A percentile compares a stretch with the other conserved stretches of the same genome.
These are phyloP conservation scores for Psylliodes chrysocephalus DNA, from an alignment of 2,888 invertebrate genomes.

Conservation along the genomic window DNA sequence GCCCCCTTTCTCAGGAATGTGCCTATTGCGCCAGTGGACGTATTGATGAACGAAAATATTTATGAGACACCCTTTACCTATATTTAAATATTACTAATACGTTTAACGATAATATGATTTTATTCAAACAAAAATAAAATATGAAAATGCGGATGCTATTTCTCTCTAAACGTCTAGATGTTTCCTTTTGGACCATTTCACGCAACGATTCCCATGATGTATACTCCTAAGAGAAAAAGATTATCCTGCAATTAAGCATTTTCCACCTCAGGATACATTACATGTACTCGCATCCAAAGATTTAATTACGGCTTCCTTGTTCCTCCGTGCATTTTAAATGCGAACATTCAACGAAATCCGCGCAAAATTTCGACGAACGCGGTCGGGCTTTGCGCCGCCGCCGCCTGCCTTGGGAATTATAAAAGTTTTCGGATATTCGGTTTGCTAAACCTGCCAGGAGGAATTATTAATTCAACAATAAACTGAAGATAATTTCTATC, in stretches of 20 bases:
- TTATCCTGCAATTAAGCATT: not conserved
- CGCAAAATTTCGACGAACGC: not conserved
- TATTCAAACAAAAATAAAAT: no score
- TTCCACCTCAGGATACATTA: not conserved
- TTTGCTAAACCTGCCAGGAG: constrained; percentile 5
- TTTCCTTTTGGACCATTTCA: no score
- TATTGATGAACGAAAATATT: no score
- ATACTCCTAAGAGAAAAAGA: not conserved
- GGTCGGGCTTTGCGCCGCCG: no score
- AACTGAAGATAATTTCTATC: constrained; percentile 9
- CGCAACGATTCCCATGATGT: not conserved
- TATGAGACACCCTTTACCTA: no score
- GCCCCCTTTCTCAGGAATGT: no score
- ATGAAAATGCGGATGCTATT: no score
- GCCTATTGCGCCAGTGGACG: no score
- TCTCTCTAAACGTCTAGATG: no score
- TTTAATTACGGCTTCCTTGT: constrained; percentile 1
- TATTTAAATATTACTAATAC: no score
- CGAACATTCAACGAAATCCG: not conserved
- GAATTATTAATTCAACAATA: constrained; percentile 12
- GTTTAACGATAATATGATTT: no score
- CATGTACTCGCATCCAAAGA: not conserved
- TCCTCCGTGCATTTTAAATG: not conserved
- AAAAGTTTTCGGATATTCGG: constrained; percentile 18
- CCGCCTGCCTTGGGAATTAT: constrained; percentile 8